Evolutionary conservation across 2,888 invertebrate genomes (phyloP).

Genomic region (Nomada goodeniana): DNA sequence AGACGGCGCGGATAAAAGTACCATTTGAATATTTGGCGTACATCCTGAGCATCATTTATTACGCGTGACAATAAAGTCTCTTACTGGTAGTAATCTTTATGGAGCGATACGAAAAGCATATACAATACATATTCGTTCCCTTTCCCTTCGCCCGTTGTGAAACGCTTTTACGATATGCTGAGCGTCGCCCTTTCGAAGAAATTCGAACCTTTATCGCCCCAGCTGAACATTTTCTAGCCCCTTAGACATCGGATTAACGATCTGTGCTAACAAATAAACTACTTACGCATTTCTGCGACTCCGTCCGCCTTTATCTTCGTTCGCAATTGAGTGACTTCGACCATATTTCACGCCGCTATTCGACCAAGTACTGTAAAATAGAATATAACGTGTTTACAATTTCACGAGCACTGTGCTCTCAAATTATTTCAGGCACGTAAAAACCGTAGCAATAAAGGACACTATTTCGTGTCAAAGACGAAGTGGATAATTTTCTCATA

Average conservation of each 20-base stretch:
- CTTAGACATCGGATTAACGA: constrained; percentile 74
- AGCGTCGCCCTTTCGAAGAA: constrained; percentile 71
- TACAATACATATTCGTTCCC: constrained; percentile 42
- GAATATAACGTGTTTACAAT: neutral
- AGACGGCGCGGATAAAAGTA: constrained; percentile 82
- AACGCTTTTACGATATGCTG: constrained; percentile 79
- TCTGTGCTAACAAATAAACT: constrained; percentile 68
- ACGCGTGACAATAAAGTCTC: constrained; percentile 83
- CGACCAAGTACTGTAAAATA: neutral
- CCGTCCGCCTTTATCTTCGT: constrained; percentile 1
- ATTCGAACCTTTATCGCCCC: constrained; percentile 72
- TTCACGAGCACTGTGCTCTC: neutral
- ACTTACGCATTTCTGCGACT: constrained; percentile 48
- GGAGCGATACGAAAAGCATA: constrained; percentile 76
- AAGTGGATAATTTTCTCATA: neutral
- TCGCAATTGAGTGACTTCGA: constrained; percentile 25
- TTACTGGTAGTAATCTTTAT: constrained; percentile 82
- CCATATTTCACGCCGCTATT: constrained; percentile 10
- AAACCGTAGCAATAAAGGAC: neutral
- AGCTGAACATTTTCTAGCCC: constrained; percentile 72
- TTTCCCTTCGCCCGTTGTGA: constrained; percentile 42
- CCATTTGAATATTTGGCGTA: constrained; percentile 82
- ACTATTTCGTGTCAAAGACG: neutral
- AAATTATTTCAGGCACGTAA: neutral
- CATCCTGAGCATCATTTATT: constrained; percentile 82